Evolutionary conservation across 2,113 vertebrate species (phyloP).

Genomic region (Oophaga pumilio): DNA sequence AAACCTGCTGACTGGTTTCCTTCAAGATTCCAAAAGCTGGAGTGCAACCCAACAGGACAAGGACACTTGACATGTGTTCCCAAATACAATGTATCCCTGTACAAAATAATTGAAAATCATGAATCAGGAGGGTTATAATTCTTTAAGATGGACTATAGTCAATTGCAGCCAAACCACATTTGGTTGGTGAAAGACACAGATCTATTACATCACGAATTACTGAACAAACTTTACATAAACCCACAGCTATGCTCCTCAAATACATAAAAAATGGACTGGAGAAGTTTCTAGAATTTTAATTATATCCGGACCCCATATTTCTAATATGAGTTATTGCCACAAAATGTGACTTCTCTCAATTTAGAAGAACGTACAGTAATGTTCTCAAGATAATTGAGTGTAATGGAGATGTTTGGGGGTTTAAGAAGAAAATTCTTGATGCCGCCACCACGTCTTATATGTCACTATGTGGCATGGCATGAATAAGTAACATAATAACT

Average conservation of each 20-base stretch:
- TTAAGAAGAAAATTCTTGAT: constrained; percentile 4
- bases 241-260: constrained; percentile 20
- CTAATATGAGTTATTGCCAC: background rate
- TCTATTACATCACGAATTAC: constrained; percentile 4
- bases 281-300: background rate
- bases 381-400: background rate
- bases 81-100: constrained; percentile 5
- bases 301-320: background rate
- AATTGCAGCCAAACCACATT: constrained; percentile 3
- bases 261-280: background rate
- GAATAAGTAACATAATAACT: background rate
- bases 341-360: background rate
- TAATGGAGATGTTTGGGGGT: constrained; percentile 1
- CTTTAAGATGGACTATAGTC: background rate
- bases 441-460: background rate
- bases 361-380: background rate
- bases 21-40: background rate
- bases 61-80: background rate
- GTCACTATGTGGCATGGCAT: constrained; percentile 2
- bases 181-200: background rate
- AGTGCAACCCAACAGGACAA: background rate
- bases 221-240: constrained; percentile 21
- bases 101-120: background rate
- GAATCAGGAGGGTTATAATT: constrained; percentile 18
- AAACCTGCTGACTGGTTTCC: background rate